A percentile compares a stretch with the other conserved stretches of the same genome.
Evolutionary conservation across 2,888 invertebrate genomes (phyloP).

Genomic region (Tipula lateralis): DNA sequence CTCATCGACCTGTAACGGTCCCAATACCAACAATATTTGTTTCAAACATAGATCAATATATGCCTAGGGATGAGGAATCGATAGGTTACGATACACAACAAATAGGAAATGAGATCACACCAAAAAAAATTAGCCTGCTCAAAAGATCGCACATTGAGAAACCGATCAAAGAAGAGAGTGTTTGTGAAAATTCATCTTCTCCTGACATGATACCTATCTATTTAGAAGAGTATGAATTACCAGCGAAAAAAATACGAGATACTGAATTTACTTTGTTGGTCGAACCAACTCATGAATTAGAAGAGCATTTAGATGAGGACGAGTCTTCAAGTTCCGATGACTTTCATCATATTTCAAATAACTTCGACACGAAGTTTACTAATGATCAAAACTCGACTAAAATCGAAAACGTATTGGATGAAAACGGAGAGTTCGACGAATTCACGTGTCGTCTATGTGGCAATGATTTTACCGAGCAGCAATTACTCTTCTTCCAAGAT

Average conservation of each 20-base stretch:
- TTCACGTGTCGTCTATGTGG: slow-evolving; percentile 33
- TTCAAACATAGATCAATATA: slow-evolving; percentile 33
- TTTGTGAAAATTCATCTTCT: not conserved
- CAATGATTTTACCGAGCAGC: not conserved
- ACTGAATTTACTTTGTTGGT: not conserved
- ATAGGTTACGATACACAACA: not conserved
- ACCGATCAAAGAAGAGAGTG: not conserved
- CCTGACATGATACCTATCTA: not conserved
- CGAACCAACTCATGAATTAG: not conserved
- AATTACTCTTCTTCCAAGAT: slow-evolving; percentile 31
- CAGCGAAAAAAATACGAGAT: not conserved
- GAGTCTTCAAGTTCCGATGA: not conserved
- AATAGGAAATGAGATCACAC: not conserved
- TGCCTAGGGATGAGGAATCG: not conserved
- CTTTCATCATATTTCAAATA: too few relatives aligned
- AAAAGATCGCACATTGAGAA: not conserved
- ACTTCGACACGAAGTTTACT: not conserved
- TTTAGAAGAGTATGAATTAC: not conserved
- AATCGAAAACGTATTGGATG: not conserved
- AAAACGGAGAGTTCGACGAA: not conserved
- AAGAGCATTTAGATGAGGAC: not conserved
- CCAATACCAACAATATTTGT: slow-evolving; percentile 35
- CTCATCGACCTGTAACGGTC: slow-evolving; percentile 31
- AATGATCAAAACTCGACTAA: not conserved
- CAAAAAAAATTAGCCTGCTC: not conserved